Evolutionary conservation across 2,113 vertebrate species (phyloP).

Genomic region (Hydropotes inermis): DNA sequence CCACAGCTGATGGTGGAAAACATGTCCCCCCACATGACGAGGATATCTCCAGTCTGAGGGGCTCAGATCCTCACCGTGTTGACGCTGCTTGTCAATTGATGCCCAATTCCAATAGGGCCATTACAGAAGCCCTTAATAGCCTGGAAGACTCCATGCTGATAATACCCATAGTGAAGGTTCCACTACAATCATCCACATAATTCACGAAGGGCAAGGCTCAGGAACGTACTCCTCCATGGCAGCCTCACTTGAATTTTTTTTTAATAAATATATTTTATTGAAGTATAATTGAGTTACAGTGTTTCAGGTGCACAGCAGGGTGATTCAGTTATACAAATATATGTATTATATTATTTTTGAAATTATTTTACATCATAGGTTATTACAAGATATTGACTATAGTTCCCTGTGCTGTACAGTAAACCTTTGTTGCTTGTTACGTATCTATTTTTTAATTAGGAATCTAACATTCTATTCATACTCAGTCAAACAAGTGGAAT

Average conservation of each 20-base stretch:
- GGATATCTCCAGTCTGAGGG: slow-evolving; percentile 93
- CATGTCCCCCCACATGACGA: slow-evolving; percentile 89
- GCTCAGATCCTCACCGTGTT: slow-evolving; percentile 89
- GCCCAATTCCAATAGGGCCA: slow-evolving; percentile 78
- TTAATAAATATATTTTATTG: neutral
- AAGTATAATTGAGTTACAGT: neutral
- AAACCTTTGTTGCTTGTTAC: neutral
- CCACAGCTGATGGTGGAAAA: slow-evolving; percentile 93
- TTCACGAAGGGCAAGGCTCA: neutral
- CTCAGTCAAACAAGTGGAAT: neutral
- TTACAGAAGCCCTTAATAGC: neutral
- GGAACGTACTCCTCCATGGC: neutral
- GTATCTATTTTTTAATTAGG: neutral
- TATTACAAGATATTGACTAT: neutral
- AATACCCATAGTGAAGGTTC: neutral
- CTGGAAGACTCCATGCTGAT: neutral
- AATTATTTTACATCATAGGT: neutral
- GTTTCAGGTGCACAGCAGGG: neutral
- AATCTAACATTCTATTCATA: neutral
- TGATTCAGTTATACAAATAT: neutral
- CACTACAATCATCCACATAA: neutral
- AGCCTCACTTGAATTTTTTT: neutral
- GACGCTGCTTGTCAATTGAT: slow-evolving; percentile 87
- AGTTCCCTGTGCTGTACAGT: neutral
- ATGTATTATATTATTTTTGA: neutral